Base-by-base conservation (phyloP, 1,140 invertebrate species). In the Uloborus diversus region DNA sequence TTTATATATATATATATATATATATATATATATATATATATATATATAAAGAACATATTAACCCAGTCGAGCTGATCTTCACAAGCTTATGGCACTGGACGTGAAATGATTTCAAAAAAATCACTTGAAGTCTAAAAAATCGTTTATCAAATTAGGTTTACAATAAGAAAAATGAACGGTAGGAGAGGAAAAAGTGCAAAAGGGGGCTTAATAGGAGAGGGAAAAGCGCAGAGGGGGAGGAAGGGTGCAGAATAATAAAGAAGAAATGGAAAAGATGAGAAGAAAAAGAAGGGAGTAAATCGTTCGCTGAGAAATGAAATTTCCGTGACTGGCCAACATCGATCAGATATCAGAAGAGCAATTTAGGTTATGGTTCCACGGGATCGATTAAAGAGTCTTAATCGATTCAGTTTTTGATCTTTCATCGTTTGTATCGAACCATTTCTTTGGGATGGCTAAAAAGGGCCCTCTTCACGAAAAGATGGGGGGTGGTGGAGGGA, bases 221-320 rank as follows among this genome's bases (percentile, higher is more conserved):
- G n/a, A n/a, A n/a, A n/a, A n/a, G n/a, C n/a, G n/a, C n/a, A n/a
- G 35, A 69, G 25, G 14, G 27, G 66, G 27, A 56, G 56, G 35
- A 56, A 33, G 47, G 53, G 28, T 56, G 28, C 49, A 35, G 42
- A 33, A 73, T n/a, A 57, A 78, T 3, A 68, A 61, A 47, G 28
- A 23, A 56, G 33, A 11, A 23, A 35, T 25, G 51, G 51, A 68
- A 37, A 20, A 66, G 49, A 35, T 68, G 28, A 28, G n/a, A 13
- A 20, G 42, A 33, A 68, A 68, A 68, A 37, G 13, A 49, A 47
- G 64, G 66, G 33, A 69, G 49, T 32, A 69, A 69, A 69, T 69
- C 66, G 49, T 69, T 69, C 51, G n/a, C n/a, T n/a, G 28, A 69
- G 66, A 69, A 69, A 69, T 69, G 66, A 69, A 69, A 69, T 56